Evolutionary conservation across 2,113 vertebrate genomes (phyloP).

Genomic region (Myrmophylax atrothorax): DNA sequence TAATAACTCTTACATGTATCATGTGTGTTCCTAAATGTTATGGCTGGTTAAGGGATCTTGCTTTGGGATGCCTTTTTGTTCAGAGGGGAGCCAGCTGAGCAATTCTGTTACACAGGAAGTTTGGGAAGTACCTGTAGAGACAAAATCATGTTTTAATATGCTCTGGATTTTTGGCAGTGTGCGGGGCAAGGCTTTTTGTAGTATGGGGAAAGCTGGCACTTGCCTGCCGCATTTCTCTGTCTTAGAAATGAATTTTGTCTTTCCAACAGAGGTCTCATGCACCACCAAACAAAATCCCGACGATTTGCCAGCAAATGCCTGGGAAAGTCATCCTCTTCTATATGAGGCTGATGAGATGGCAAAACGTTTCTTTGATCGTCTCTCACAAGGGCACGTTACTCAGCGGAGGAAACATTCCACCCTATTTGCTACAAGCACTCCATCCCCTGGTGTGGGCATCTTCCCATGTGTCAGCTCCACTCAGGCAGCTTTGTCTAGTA

Average conservation of each 20-base stretch:
- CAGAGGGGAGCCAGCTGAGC: not conserved
- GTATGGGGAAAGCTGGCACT: not conserved
- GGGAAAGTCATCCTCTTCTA: not conserved
- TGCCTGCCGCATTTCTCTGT: not conserved
- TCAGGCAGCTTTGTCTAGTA: not conserved
- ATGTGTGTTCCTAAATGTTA: not conserved
- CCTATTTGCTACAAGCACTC: conserved; percentile 18
- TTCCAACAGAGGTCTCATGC: not conserved
- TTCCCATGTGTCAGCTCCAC: not conserved
- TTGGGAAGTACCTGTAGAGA: not conserved
- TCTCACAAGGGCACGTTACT: conserved; percentile 37
- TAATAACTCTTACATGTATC: not conserved
- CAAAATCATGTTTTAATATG: not conserved
- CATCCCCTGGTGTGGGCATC: not conserved
- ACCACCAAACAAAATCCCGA: not conserved
- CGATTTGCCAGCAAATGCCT: not conserved
- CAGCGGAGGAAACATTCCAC: conserved; percentile 47
- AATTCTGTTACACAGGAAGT: not conserved
- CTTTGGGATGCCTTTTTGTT: not conserved
- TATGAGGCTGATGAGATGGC: not conserved
- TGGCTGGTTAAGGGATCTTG: not conserved
- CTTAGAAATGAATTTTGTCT: not conserved
- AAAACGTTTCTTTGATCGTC: not conserved
- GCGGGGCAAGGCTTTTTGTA: not conserved
- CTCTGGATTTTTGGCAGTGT: not conserved